phyloP scores from a whole-genome alignment of 2,888 invertebrate species.

The Stenchaetothrips biformis region DNA sequence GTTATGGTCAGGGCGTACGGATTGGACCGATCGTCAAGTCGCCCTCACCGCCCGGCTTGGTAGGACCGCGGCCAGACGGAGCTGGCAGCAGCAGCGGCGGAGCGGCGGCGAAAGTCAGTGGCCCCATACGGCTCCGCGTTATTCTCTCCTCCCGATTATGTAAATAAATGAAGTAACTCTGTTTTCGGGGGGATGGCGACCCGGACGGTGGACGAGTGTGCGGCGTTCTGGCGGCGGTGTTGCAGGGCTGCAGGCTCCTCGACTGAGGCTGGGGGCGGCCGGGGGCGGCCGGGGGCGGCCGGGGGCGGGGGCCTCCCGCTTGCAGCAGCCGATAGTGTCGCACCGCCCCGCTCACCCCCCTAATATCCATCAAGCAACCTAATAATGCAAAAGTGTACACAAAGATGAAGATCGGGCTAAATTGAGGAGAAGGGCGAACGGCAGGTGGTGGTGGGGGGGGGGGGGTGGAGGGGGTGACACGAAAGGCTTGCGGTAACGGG shows the following conservation, averaged over 20 bases:
- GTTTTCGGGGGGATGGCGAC: too few relatives aligned
- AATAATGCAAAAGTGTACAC: slow-evolving; percentile 25
- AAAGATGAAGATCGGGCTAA: slow-evolving; percentile 23
- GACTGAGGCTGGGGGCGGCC: neutral
- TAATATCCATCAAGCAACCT: slow-evolving; percentile 23
- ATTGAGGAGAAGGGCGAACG: slow-evolving; percentile 8
- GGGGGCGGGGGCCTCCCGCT: neutral
- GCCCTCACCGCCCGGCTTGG: too few relatives aligned
- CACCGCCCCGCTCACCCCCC: neutral
- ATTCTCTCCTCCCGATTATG: too few relatives aligned
- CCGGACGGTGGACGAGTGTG: neutral
- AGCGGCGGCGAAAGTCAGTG: too few relatives aligned
- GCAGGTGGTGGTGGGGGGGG: neutral
- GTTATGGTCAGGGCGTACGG: neutral
- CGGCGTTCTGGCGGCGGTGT: neutral
- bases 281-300: neutral
- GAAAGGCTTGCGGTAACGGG: neutral
- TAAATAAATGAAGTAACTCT: too few relatives aligned
- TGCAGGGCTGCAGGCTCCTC: neutral
- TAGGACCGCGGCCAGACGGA: too few relatives aligned
- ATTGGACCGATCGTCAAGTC: too few relatives aligned
- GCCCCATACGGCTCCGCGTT: too few relatives aligned
- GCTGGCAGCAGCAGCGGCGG: too few relatives aligned
- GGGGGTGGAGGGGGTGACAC: neutral
- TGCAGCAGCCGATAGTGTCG: neutral